Evolutionary conservation across 2,888 invertebrate species (phyloP), one percentile per base, ranked within the genome.

Genomic region (Brachypalpus laphriformis): DNA sequence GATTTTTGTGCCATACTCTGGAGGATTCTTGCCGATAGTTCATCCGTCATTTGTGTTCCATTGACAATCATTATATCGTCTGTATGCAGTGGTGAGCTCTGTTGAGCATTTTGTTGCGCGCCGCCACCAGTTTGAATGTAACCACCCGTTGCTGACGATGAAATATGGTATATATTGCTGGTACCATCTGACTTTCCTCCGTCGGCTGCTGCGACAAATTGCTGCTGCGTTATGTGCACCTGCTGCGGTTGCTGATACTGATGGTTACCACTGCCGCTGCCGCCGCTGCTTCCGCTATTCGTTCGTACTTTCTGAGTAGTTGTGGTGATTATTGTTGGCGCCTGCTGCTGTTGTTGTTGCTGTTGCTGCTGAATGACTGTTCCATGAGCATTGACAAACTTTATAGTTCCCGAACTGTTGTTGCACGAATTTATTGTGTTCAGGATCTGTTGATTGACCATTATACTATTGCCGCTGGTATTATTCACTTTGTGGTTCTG

Each of bases 1-100:
- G 91, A 91, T 82, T 92, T 92, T 72, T 92, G 91, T 0, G 92
- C 92, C 90, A 92, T 91, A 82, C 92, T 92, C 76, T 92, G 92
- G 22, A 92, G 82, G 49, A 92, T 92, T 45, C 92, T 89, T 3
- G 92, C 92, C 34, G 92, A 92, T 1, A 91, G 42, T 86, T 92
- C 92, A 68, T 92, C 92, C 1, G 92, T 92, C 92, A 92, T 92
- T 81, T 91, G 91, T 0, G 91, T 92, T 31, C 92, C 92, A 87
- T 92, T 92, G 7, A 92, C 92, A 86, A 92, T 91, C 90, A 91
- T 90, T 16, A 92, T 91, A 78, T 92, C 92, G 59, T 92, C 92
- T 16, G 89, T 89, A 56, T 80, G 86, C 20, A 47, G 51, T 4
- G 83, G 57, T 14, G 74, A 63, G 51, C 45, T 82, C 28, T 74